Evolutionary conservation across 1,140 invertebrate species (phyloP).

Genomic region (Sminthurides bifidus): DNA sequence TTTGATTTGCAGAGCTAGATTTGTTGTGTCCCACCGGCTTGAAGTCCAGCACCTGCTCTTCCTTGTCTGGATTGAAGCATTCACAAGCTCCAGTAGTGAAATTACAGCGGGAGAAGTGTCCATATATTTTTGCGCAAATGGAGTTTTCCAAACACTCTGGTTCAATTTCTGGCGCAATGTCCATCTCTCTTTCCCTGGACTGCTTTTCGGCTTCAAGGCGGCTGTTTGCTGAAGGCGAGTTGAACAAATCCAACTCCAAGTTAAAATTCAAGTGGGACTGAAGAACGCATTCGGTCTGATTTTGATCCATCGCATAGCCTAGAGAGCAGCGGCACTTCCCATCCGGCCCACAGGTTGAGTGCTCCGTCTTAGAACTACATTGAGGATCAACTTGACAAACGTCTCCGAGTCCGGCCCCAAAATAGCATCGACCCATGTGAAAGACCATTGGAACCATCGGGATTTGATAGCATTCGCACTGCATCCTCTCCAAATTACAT

Average conservation of each 20-base stretch:
- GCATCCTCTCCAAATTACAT: constrained; percentile 31
- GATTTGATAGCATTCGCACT: constrained; percentile 28
- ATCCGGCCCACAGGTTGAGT: constrained; percentile 22
- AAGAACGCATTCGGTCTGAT: constrained; percentile 16
- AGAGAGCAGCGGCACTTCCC: constrained; percentile 27
- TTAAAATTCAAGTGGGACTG: no score
- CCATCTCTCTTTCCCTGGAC: not conserved
- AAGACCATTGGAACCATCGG: constrained; percentile 28
- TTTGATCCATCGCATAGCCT: constrained; percentile 10
- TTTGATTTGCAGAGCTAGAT: not conserved
- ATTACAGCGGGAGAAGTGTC: constrained; percentile 26
- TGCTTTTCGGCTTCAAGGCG: not conserved
- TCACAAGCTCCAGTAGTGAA: constrained; percentile 19
- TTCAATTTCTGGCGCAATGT: not conserved
- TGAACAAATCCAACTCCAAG: no score
- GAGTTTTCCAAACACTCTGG: constrained; percentile 21
- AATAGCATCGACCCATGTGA: constrained; percentile 23
- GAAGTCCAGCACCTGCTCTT: no score
- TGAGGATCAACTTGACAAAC: constrained; percentile 28
- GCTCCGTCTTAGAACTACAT: constrained; percentile 17
- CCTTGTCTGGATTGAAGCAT: constrained; percentile 15
- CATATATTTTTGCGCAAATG: constrained; percentile 13
- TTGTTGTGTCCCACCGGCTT: not conserved
- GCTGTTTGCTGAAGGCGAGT: no score
- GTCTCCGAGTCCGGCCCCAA: constrained; percentile 28